Evolutionary conservation across 2,888 invertebrate genomes (phyloP).

Genomic region (Patella caerulea): DNA sequence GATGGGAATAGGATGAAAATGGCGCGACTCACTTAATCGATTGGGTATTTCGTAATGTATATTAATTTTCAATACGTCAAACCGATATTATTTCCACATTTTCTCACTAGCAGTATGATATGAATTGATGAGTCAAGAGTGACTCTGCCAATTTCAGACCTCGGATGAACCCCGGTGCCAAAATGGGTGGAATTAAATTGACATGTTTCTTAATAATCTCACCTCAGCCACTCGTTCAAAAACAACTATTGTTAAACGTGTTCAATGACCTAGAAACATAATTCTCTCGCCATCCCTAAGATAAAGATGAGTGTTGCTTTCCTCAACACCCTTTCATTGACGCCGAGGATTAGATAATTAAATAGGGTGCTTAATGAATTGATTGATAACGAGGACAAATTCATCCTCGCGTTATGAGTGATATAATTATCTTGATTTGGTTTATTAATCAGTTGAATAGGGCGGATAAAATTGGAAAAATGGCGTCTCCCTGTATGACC

Average conservation of each 20-base stretch:
- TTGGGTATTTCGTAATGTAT: too few relatives aligned
- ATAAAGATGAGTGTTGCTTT: too few relatives aligned
- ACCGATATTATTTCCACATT: too few relatives aligned
- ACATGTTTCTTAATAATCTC: neutral
- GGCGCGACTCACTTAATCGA: too few relatives aligned
- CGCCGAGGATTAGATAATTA: neutral
- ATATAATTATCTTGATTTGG: neutral
- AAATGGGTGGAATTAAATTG: neutral
- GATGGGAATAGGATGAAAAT: too few relatives aligned
- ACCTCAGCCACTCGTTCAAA: neutral
- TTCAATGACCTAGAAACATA: neutral
- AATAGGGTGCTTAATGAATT: conserved; percentile 5
- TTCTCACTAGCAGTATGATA: too few relatives aligned
- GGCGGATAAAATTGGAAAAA: neutral
- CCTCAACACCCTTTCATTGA: too few relatives aligned
- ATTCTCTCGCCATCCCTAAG: neutral
- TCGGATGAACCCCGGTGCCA: neutral
- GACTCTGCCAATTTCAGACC: too few relatives aligned
- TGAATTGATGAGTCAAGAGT: too few relatives aligned
- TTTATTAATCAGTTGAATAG: neutral
- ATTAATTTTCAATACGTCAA: too few relatives aligned
- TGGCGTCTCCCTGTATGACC: conserved; percentile 5
- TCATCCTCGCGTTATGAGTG: neutral
- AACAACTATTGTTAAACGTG: conserved; percentile 3
- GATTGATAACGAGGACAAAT: neutral